Evolutionary conservation across 2,888 invertebrate species (phyloP), one percentile per base, ranked within the genome.

Genomic region (Amiota communis): DNA sequence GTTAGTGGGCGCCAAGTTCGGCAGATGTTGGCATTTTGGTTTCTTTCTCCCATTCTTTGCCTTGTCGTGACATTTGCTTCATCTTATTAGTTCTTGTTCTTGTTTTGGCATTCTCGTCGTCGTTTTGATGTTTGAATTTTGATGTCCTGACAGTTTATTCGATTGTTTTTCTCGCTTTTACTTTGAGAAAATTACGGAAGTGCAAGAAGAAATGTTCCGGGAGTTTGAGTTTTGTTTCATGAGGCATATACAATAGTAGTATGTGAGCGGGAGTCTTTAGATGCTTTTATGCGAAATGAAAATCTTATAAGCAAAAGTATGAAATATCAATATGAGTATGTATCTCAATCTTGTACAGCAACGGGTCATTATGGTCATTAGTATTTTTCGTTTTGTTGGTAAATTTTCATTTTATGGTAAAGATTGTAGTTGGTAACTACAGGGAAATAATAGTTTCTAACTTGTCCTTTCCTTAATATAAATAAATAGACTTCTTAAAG

Each of bases 111-210:
- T 53, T 51, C 6, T 17, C 49, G 11, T 65, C 20, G 12, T 17
- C 48, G 76, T 79, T 85, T 85, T 86, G 86, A 82, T 83, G 84
- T 86, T 86, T 86, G 86, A 86, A 84, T 84, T 83, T 85, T 86
- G 83, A 83, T 83, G 83, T 81, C 76, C 80, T 79, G 83, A 85
- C 86, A 85, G 86, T 86, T 85, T 86, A 85, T 86, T 84, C 84
- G 84, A 86, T 86, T 83, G 83, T 86, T 83, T 86, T 85, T 85
- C 85, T 83, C 84, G 82, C 82, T 83, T 83, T 85, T 80, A 15
- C 76, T 78, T 73, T 69, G 77, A 12, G 70, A 84, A 82, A 85
- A 86, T 78, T 86, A 85, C 86, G 84, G 86, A 83, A 86, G 79
- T 83, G 85, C 86, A 83, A 13, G 36, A 36, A 36, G 36, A 36